Evolutionary conservation across 2,797 vertebrate species (phyloP), one percentile per base, ranked within the genome.

Genomic region (Myotis vivesi): DNA sequence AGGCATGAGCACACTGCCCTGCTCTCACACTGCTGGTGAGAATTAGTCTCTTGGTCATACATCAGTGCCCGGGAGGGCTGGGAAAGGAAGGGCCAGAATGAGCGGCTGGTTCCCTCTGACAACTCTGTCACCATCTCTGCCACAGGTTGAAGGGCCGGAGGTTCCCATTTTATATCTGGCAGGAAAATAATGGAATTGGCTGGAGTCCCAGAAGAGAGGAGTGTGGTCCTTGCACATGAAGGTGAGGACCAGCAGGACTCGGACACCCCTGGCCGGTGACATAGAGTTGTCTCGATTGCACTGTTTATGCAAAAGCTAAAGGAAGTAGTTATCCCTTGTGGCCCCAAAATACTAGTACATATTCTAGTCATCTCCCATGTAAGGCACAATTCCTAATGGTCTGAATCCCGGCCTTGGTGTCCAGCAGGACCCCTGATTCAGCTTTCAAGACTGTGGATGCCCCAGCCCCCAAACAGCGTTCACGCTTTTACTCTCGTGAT

Each of bases 21-120:
- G 41, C 69, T 68, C 68, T 3, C 7, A 1, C 0, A 2, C 19
- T 69, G 44, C 17, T 17, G 28, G 33, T 11, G 57, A 59, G n/a
- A 66, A 59, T 22, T 23, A 17, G 55, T 33, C 41, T 84, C 28
- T 1, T 0, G 38, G 36, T 41, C 46, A 30, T 28, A 1, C 1
- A 0, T 6, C 2, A 1, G 12, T 0, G 1, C 33, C 6, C 44
- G 8, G 68, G 28, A 8, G 33, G 23, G 16, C 55, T 73, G 72
- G 30, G 10, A 28, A 44, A 22, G 10, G 23, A 30, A 19, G 20
- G 41, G 20, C 13, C 6, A 0, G 33, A 17, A 10, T 3, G 69
- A 41, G 17, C 19, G 57, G 51, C 22, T 12, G 0, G 8, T 77
- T 38, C 72, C 46, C 17, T 17, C 22, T 0, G 46, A 11, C 6